phyloP scores from a whole-genome alignment of 2,888 invertebrate genomes.

The Microctonus hyperodae region DNA sequence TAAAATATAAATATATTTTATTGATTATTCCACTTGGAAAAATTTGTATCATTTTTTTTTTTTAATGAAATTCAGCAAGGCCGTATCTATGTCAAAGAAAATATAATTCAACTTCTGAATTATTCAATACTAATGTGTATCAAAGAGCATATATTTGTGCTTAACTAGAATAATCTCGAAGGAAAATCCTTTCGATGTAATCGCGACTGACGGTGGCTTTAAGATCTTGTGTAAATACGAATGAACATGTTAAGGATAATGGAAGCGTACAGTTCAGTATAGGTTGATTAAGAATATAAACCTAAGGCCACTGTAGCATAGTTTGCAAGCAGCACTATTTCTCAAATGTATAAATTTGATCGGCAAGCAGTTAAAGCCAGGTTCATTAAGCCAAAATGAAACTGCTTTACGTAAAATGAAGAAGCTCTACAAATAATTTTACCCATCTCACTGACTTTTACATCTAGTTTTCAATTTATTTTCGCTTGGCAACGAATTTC shows the following conservation, averaged over 20 bases:
- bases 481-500: background rate
- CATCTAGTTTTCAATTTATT: background rate
- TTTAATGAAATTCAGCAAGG: no score
- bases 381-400: constrained; percentile 36
- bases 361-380: constrained; percentile 47
- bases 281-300: background rate
- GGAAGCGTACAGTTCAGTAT: constrained; percentile 27
- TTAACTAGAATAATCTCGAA: no score
- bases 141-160: no score
- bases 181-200: constrained; percentile 5
- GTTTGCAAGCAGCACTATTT: constrained; percentile 20
- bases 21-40: no score
- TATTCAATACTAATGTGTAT: no score
- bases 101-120: no score
- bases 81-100: no score
- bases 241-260: constrained; percentile 15
- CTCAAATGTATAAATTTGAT: constrained; percentile 47
- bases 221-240: constrained; percentile 21
- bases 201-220: background rate
- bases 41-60: no score
- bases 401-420: background rate
- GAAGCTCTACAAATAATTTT: background rate
- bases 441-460: background rate
- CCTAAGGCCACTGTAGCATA: background rate
- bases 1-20: no score